Conservation (phyloP, 1,140 invertebrate genomes). For the Odontomachus brunneus region DNA sequence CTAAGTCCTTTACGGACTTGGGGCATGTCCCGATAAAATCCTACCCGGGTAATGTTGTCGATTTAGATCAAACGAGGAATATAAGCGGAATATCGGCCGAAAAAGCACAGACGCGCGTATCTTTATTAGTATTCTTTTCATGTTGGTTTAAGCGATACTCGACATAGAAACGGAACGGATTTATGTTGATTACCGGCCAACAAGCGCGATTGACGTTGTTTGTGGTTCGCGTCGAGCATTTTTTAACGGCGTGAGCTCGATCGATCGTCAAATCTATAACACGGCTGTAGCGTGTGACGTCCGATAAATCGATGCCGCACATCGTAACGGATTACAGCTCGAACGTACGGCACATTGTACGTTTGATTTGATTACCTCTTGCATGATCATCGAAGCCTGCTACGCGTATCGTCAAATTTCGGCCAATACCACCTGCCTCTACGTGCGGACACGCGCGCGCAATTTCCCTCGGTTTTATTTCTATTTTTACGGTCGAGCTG, state of each 20-base stretch:
- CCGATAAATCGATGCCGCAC: constrained; percentile 61
- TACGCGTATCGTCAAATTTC: constrained; percentile 30
- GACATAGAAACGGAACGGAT: neutral
- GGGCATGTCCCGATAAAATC: no score
- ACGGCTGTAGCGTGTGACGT: constrained; percentile 5
- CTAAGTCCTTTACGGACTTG: no score
- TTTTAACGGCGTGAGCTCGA: constrained; percentile 21
- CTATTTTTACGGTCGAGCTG: constrained; percentile 57
- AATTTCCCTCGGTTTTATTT: constrained; percentile 61
- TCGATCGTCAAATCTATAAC: constrained; percentile 44
- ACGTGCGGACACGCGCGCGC: constrained; percentile 25
- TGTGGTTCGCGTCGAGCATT: neutral
- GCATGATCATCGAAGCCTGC: constrained; percentile 46
- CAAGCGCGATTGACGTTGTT: constrained; percentile 3
- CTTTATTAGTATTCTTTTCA: no score
- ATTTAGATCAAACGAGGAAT: no score
- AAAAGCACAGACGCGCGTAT: no score
- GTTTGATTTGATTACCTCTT: constrained; percentile 67
- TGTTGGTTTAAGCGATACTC: neutral
- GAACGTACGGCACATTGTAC: constrained; percentile 38
- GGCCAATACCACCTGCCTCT: constrained; percentile 43
- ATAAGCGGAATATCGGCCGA: no score
- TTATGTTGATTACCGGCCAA: constrained; percentile 15
- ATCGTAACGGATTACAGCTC: constrained; percentile 55
- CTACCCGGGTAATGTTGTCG: no score